phyloP scores from a whole-genome alignment of 2,797 vertebrate genomes.

The Antennarius maculatus region DNA sequence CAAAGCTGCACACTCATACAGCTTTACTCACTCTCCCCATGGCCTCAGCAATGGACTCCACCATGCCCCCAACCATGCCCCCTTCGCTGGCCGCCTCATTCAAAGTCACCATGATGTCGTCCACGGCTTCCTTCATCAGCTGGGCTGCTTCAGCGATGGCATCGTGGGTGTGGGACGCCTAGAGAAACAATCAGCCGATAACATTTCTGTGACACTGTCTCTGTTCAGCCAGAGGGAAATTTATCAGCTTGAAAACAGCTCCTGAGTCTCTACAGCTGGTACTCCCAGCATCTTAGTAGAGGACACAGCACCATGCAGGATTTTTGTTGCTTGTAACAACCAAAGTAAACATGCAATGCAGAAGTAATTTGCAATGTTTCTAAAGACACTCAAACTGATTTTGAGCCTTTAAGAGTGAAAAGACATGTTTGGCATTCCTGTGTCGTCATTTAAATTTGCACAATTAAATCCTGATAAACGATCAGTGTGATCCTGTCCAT shows the following conservation, averaged over 20 bases:
- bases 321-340: neutral
- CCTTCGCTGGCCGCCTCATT: conserved; percentile 97
- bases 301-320: conserved; percentile 9
- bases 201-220: conserved; percentile 29
- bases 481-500: neutral
- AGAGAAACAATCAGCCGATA: conserved; percentile 50
- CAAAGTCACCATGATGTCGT: conserved; percentile 97
- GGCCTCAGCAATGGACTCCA: conserved; percentile 93
- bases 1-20: conserved; percentile 4
- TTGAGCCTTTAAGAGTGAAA: neutral
- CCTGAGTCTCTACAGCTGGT: conserved; percentile 26
- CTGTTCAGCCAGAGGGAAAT: conserved; percentile 20
- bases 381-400: neutral
- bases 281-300: conserved; percentile 5
- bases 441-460: neutral
- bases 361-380: too few relatives aligned
- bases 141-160: conserved; percentile 94
- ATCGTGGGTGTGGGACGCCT: conserved; percentile 95
- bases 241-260: conserved; percentile 36
- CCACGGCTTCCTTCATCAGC: conserved; percentile 97
- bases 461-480: neutral
- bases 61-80: conserved; percentile 97
- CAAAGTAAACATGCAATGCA: neutral
- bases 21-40: conserved; percentile 89
- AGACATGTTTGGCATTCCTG: neutral